Evolutionary conservation across 2,797 vertebrate species (phyloP), one percentile per base, ranked within the genome.

Genomic region (Polyboroides typus): DNA sequence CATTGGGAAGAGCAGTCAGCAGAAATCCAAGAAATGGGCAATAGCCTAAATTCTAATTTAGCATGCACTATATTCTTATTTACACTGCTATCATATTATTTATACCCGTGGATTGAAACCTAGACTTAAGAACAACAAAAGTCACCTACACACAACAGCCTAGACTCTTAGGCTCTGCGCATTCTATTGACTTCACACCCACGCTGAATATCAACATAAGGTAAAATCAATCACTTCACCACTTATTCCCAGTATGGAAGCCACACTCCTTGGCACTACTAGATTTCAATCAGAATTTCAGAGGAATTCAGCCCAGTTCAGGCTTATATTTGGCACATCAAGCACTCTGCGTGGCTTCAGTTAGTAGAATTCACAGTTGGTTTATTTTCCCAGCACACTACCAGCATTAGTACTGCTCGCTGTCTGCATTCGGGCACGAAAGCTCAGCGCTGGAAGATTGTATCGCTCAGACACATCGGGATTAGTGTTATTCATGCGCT

Each of bases 401-500:
- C 40, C 58, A 75, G 76, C 50, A 23, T 19, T 44, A 19, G 56
- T 7, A 48, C 58, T 34, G 72, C 93, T 89, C 22, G 1, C 27
- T 59, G 85, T 6, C 56, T 72, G 47, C 34, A 10, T 3, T 27
- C 1, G 0, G 72, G 40, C 59, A 5, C 0, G 21, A 62, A 4
- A 45, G 89, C 71, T 85, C 60, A 34, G 88, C 11, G 4, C 71
- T 29, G 20, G 38, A n/a, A 48, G 59, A 45, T 13, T 3, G 40
- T 56, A 25, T 3, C 9, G 19, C 79, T 74, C 76, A 72, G 76
- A 42, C 72, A n/a, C 15, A 14, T 17, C 31, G 3, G 70, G 96
- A 97, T 93, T 98, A 93, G 89, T 23, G 66, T 95, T 93, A 96
- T 94, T 95, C 96, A 27, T 31, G 62, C 6, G 33, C 87, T 91